Percentiles rank a stretch among this genome's conserved stretches.
Evolutionary conservation across 2,113 vertebrate genomes (phyloP).

Genomic region (Peucedramus taeniatus): DNA sequence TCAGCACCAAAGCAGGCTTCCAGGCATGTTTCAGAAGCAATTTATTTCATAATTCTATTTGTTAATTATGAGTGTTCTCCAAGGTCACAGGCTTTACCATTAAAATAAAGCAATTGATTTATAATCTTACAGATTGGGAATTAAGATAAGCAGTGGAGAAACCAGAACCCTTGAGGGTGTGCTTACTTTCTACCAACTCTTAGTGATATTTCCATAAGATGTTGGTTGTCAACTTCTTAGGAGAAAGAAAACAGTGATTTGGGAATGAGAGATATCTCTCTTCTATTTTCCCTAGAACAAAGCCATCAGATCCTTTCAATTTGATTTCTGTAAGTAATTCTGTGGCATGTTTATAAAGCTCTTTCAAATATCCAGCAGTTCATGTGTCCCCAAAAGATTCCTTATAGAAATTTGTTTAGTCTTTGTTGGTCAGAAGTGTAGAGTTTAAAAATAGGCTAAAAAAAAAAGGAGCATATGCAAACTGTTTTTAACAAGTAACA

Average conservation of each 20-base stretch:
- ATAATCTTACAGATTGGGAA: neutral
- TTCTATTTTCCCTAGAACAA: neutral
- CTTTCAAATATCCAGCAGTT: neutral
- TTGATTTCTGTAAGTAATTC: neutral
- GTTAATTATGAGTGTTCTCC: neutral
- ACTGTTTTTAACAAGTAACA: neutral
- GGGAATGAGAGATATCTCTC: neutral
- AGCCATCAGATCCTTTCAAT: neutral
- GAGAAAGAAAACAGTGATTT: neutral
- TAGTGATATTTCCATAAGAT: neutral
- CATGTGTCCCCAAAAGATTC: neutral
- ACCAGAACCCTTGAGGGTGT: neutral
- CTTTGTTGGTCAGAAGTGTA: neutral
- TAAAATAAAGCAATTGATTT: conserved; percentile 6
- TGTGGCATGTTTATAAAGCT: neutral
- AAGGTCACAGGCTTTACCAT: neutral
- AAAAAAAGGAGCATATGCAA: neutral
- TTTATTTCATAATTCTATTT: conserved; percentile 2
- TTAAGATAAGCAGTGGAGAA: neutral
- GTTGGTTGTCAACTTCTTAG: neutral
- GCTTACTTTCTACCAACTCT: neutral
- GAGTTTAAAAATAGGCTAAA: neutral
- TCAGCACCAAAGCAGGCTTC: neutral
- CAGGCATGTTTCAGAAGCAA: neutral
- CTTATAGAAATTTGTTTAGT: neutral